Conservation (phyloP, 2,888 invertebrate genomes). For the Phalera bucephala region DNA sequence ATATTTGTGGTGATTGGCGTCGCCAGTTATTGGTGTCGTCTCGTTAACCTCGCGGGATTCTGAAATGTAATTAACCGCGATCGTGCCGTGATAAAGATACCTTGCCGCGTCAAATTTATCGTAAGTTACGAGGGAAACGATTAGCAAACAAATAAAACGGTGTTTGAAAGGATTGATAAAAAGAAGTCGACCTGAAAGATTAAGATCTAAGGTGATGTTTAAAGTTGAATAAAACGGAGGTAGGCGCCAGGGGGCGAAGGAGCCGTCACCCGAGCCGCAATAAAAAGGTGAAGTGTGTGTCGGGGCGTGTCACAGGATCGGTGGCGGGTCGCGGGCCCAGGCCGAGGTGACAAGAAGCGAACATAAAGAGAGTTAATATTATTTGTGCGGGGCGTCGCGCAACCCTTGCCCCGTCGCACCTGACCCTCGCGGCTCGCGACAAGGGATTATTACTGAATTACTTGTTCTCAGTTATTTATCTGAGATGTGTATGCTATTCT, state of each 20-base stretch:
- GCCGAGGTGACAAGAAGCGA: constrained; percentile 49
- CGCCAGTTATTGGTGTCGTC: constrained; percentile 10
- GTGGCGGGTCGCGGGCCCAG: constrained; percentile 27
- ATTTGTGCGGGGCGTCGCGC: constrained; percentile 44
- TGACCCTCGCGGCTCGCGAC: constrained; percentile 43
- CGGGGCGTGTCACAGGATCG: constrained; percentile 58
- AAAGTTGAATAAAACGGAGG: neutral
- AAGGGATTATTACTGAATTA: constrained; percentile 51
- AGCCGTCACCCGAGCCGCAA: constrained; percentile 22
- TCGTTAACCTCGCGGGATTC: too few species aligned
- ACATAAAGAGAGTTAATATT: constrained; percentile 62
- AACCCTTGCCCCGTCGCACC: constrained; percentile 39
- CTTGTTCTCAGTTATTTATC: constrained; percentile 34
- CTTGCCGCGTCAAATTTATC: too few species aligned
- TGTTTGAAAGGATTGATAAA: too few species aligned
- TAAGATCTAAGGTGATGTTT: neutral
- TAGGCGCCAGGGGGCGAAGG: neutral
- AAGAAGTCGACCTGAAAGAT: neutral
- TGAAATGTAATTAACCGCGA: too few species aligned
- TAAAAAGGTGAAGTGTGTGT: constrained; percentile 42
- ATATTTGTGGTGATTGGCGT: constrained; percentile 30
- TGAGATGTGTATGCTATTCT: constrained; percentile 8
- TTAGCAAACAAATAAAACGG: neutral
- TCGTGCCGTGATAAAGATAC: too few species aligned
- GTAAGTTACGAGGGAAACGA: too few species aligned